Evolutionary conservation across 1,140 invertebrate species (phyloP), one percentile per base, ranked within the genome.

Genomic region (Cydia splendana): DNA sequence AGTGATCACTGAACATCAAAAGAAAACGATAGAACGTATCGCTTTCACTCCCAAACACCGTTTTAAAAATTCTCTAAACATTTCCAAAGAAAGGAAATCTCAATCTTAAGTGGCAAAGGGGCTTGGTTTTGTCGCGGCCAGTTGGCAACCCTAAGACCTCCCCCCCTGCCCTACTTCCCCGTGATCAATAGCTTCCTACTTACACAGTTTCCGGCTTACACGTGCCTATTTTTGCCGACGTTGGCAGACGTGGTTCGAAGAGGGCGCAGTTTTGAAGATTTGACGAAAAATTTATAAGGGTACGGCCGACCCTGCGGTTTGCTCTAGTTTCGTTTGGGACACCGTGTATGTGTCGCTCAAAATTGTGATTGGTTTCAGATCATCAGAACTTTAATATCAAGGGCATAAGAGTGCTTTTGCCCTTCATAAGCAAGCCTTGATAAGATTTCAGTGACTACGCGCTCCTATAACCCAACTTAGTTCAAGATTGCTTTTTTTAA

Each of bases 141-240:
- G 38, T 71, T 18, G 67, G 78, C 83, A 67, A 20, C 75, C 73
- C 57, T 30, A 48, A 15, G 42, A 73, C 57, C 65, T 79, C 78
- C 82, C 80, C 80, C 77, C 83, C 65, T 75, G 53, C 74, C 77
- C 76, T 67, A 62, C 79, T 45, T 74, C 74, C 75, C 79, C 76
- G 83, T 87, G 86, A 91, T 91, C 91, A 91, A 92, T 92, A 91
- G 83, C 82, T 88, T 88, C 85, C 86, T 85, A 83, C 85, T 84
- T 88, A 79, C 83, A 82, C 77, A 78, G 81, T 80, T 83, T 82
- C 82, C 80, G 80, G 57, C 76, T 83, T 82, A 79, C 83, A 82
- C 79, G 76, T 84, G 82, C 74, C 78, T 77, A 79, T 78, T 74
- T 77, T 77, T 34, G 67, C 67, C 67, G 30, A 71, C 67, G 67